These are phyloP conservation scores for Megastigmus dorsalis DNA, from an alignment of 2,888 invertebrate species.

Conservation along the genomic window DNA sequence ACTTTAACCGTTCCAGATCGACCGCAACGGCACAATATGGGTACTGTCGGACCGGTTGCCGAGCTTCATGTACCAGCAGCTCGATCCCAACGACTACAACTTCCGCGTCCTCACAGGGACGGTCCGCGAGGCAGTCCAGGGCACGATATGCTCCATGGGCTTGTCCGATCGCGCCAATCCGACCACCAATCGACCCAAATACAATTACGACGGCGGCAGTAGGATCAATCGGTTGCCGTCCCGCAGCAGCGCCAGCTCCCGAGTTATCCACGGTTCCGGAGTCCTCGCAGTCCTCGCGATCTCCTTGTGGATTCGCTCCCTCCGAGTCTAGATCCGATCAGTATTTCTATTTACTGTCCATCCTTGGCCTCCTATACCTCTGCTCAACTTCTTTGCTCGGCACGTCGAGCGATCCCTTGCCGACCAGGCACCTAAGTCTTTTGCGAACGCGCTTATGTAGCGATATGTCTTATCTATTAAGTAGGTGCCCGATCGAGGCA, in stretches of 20 bases:
- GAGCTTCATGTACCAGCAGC: constrained; percentile 80
- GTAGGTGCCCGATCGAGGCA: too few species aligned
- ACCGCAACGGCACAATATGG: constrained; percentile 83
- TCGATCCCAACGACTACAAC: constrained; percentile 81
- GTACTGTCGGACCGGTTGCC: constrained; percentile 84
- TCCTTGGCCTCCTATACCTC: constrained; percentile 12
- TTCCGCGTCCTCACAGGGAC: constrained; percentile 83
- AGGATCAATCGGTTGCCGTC: constrained; percentile 11
- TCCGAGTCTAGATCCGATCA: constrained; percentile 12
- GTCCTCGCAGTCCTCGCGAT: background rate
- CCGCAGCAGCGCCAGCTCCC: background rate
- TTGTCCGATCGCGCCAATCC: constrained; percentile 24
- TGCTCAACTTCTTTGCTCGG: constrained; percentile 21
- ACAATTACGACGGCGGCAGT: background rate
- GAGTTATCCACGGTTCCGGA: background rate
- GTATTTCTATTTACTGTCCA: constrained; percentile 26
- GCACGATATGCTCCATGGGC: constrained; percentile 79
- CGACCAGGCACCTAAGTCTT: too few species aligned
- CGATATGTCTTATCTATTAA: too few species aligned
- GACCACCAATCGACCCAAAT: background rate
- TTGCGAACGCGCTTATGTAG: too few species aligned
- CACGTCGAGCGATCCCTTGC: constrained; percentile 1
- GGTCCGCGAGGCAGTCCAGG: constrained; percentile 82
- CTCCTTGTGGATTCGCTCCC: background rate
- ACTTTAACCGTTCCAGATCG: too few species aligned